phyloP scores from a whole-genome alignment of 2,888 invertebrate species.

The Aleiodes testaceus region DNA sequence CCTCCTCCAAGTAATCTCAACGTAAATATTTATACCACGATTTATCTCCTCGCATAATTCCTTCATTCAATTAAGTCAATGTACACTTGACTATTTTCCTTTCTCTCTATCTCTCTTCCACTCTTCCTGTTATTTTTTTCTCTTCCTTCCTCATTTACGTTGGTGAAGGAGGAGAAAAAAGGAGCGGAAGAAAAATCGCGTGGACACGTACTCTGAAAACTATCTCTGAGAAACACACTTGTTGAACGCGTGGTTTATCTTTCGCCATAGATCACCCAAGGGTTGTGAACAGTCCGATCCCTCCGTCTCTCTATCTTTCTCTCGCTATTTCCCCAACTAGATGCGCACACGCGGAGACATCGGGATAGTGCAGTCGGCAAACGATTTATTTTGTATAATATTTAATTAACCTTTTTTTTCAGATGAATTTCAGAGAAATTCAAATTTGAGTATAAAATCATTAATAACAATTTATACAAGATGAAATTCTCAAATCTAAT shows the following conservation, averaged over 20 bases:
- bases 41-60: constrained; percentile 26
- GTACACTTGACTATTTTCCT: constrained; percentile 8
- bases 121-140: constrained; percentile 1
- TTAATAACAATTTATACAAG: no score
- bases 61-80: constrained; percentile 28
- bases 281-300: constrained; percentile 56
- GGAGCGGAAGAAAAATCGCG: constrained; percentile 19
- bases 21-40: constrained; percentile 25
- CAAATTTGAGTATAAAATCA: no score
- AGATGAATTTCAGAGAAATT: no score
- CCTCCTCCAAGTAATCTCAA: constrained; percentile 28
- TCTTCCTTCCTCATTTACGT: constrained; percentile 16
- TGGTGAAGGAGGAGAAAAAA: constrained; percentile 18
- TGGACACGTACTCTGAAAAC: constrained; percentile 27
- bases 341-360: constrained; percentile 26
- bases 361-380: neutral
- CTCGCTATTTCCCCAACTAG: constrained; percentile 24
- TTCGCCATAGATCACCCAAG: constrained; percentile 69
- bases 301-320: constrained; percentile 41
- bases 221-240: constrained; percentile 70
- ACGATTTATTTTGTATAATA: neutral
- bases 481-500: no score
- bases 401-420: neutral
- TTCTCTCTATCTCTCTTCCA: neutral
- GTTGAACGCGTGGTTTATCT: constrained; percentile 73